Conservation (phyloP, 1,140 invertebrate genomes). For the Dendroctonus valens region DNA sequence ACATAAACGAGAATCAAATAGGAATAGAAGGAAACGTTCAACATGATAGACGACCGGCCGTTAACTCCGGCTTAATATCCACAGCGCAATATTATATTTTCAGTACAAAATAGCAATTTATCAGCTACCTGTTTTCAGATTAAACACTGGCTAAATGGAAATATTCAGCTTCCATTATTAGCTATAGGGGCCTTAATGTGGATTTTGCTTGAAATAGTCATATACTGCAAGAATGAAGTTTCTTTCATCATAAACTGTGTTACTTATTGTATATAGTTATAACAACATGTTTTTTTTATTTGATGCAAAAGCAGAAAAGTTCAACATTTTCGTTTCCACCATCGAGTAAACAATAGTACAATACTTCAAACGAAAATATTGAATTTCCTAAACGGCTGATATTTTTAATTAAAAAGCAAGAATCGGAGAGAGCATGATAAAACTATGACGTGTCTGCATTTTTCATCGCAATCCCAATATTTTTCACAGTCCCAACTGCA, state of each 20-base stretch:
- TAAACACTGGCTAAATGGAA: constrained; percentile 33
- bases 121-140: constrained; percentile 15
- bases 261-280: too few species aligned
- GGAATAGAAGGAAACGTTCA: background rate
- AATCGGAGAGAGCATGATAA: background rate
- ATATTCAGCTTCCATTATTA: constrained; percentile 33
- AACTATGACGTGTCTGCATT: constrained; percentile 14
- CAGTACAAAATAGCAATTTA: background rate
- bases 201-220: constrained; percentile 27
- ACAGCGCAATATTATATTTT: background rate
- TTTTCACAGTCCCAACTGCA: constrained; percentile 5
- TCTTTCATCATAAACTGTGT: background rate
- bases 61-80: background rate
- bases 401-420: too few species aligned
- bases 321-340: background rate
- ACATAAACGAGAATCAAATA: background rate
- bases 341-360: background rate
- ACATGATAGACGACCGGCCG: background rate
- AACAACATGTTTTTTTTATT: too few species aligned
- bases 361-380: background rate
- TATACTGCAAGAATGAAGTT: background rate
- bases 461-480: constrained; percentile 16
- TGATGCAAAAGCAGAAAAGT: too few species aligned
- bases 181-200: constrained; percentile 19
- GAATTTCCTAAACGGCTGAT: background rate